Percentiles rank a stretch among this genome's conserved stretches.
Conservation (phyloP, 2,888 invertebrate genomes). For the Brachynemurus nebulosus region DNA sequence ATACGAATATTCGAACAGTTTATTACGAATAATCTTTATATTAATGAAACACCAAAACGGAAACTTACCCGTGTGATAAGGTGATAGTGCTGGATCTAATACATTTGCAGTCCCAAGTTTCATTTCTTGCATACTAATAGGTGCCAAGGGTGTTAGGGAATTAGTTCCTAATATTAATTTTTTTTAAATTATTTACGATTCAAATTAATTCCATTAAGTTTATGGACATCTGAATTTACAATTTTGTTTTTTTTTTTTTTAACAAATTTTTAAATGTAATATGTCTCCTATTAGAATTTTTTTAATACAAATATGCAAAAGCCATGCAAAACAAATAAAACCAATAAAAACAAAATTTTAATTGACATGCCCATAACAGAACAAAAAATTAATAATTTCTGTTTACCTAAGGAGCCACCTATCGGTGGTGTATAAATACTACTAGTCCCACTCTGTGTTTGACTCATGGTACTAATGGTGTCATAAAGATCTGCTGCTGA, state of each 20-base stretch:
- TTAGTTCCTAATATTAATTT: slow-evolving; percentile 34
- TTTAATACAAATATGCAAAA: too few species aligned
- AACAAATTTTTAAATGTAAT: too few species aligned
- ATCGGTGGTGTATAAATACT: slow-evolving; percentile 66
- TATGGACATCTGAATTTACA: not conserved
- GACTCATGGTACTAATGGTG: slow-evolving; percentile 57
- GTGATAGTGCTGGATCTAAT: slow-evolving; percentile 50
- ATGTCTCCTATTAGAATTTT: too few species aligned
- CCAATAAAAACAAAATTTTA: too few species aligned
- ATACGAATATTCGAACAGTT: too few species aligned
- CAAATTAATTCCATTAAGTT: not conserved
- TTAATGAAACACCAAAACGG: too few species aligned
- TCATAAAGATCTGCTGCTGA: slow-evolving; percentile 45
- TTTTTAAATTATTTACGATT: not conserved
- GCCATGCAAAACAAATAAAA: too few species aligned
- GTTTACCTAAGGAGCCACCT: slow-evolving; percentile 54
- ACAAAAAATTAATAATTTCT: not conserved
- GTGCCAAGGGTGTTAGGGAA: slow-evolving; percentile 55
- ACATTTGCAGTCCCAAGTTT: slow-evolving; percentile 46
- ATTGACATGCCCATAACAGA: too few species aligned
- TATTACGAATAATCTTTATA: too few species aligned
- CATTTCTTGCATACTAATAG: slow-evolving; percentile 63
- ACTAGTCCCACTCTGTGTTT: slow-evolving; percentile 44
- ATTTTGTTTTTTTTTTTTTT: not conserved
- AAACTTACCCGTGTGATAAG: slow-evolving; percentile 54